These are phyloP conservation scores for Chanos chanos DNA, from an alignment of 2,797 vertebrate species.

Conservation along the genomic window DNA sequence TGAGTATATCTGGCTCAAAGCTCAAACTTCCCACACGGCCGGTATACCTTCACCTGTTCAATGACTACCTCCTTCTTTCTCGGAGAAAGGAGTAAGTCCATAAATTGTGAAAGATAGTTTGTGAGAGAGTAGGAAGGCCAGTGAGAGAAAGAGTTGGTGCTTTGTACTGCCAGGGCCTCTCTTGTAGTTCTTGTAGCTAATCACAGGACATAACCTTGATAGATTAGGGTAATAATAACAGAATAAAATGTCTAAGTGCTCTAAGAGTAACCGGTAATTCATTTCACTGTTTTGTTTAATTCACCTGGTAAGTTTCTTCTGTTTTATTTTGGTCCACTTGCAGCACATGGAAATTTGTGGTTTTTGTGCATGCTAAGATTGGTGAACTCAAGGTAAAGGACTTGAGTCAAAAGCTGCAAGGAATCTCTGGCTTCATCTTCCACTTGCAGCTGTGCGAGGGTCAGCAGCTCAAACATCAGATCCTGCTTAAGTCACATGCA, in stretches of 20 bases:
- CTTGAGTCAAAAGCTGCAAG: slow-evolving; percentile 84
- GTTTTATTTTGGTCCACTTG: slow-evolving; percentile 29
- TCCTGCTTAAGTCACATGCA: slow-evolving; percentile 82
- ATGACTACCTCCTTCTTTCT: slow-evolving; percentile 86
- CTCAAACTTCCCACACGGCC: slow-evolving; percentile 83
- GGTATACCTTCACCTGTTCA: slow-evolving; percentile 88
- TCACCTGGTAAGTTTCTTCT: neutral
- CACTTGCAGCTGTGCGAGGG: slow-evolving; percentile 84
- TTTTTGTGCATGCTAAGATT: slow-evolving; percentile 85
- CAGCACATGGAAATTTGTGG: slow-evolving; percentile 85
- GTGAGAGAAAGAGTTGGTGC: neutral
- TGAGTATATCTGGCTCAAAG: slow-evolving; percentile 79
- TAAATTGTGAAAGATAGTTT: neutral
- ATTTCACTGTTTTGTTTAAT: too few relatives aligned
- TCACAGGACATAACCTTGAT: too few relatives aligned
- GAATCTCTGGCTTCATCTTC: slow-evolving; percentile 86
- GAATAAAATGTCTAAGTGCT: too few relatives aligned
- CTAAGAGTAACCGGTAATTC: too few relatives aligned
- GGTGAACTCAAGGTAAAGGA: slow-evolving; percentile 85
- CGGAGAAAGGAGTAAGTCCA: slow-evolving; percentile 84
- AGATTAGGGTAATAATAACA: too few relatives aligned
- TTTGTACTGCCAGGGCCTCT: neutral
- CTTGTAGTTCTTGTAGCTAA: neutral
- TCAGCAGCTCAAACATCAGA: slow-evolving; percentile 82
- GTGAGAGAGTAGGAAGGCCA: slow-evolving; percentile 3